These are phyloP conservation scores for Alethe castanea DNA, from an alignment of 2,113 vertebrate species.

Conservation along the genomic window DNA sequence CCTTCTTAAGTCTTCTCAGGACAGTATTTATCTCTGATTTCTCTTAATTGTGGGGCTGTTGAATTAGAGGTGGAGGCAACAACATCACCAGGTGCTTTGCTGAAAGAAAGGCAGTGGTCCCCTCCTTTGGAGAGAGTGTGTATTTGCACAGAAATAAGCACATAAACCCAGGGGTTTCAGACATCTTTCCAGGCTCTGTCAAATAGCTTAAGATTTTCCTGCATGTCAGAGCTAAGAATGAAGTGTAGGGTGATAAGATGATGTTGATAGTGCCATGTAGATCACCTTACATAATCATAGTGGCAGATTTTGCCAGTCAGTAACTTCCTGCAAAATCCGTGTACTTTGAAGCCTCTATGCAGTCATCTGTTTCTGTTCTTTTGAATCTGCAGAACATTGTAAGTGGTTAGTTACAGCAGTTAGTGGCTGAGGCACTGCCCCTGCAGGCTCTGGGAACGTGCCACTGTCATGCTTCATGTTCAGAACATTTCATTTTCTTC, in stretches of 20 bases:
- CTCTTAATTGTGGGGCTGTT: not conserved
- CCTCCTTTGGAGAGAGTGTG: not conserved
- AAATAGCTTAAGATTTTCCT: not conserved
- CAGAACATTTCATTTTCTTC: not conserved
- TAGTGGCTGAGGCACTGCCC: not conserved
- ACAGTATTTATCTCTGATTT: not conserved
- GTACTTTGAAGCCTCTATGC: not conserved
- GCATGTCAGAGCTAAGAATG: not conserved
- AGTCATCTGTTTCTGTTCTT: not conserved
- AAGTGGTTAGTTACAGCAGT: not conserved
- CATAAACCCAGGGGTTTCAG: not conserved
- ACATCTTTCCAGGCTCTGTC: not conserved
- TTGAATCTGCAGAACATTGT: not conserved
- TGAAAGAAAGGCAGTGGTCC: not conserved
- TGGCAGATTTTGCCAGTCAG: not conserved
- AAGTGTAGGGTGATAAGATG: not conserved
- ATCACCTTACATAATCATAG: not conserved
- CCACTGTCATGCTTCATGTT: not conserved
- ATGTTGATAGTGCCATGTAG: rapidly evolving
- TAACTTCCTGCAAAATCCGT: not conserved
- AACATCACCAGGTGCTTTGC: not conserved
- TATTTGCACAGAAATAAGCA: not conserved
- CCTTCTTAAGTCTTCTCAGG: not conserved
- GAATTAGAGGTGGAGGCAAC: not conserved
- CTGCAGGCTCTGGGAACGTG: not conserved